Evolutionary conservation across 2,888 invertebrate genomes (phyloP), one percentile per base, ranked within the genome.

Genomic region (Oxytorus armatus): DNA sequence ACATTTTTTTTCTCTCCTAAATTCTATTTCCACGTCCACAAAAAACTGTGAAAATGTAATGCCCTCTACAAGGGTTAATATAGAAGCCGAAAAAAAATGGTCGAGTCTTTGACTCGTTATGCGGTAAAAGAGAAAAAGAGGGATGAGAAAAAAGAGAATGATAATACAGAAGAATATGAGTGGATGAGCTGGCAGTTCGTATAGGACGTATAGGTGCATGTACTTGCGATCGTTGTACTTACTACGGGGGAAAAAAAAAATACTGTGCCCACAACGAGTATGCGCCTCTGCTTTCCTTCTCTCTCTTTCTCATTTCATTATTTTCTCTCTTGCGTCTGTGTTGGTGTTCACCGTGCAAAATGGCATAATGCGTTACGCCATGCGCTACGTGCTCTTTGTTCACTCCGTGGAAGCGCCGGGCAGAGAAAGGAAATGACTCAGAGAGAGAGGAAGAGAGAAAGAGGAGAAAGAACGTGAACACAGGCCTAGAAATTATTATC

Each of bases 321-420:
- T 39, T 68, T n/a, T 53, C 73, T 61, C 73, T 77, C 39, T 44
- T 39, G 61, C 25, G 68, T 74, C 11, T 53, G 61, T 57, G 72
- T 77, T 21, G 61, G 29, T 69, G 69, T 66, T 83, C 72, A 79
- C 76, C 76, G 83, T 82, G 84, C 80, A 85, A 85, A 85, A 85
- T 86, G 82, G 82, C 81, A 85, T 85, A 86, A 86, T 84, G 83
- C 84, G 84, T 84, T 85, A 84, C 83, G 74, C 79, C 78, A 69
- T 77, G 83, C 69, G 65, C 73, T 85, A 85, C 85, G 84, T 86
- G 85, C 85, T 85, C 86, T 86, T 88, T 88, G 86, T 87, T 86
- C 83, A 79, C 61, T 55, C n/a, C 65, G 74, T 53, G 57, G 75
- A 77, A 65, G 42, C n/a, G 23, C 29, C 33, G 8, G 14, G 63